Base-by-base conservation (phyloP, 2,888 invertebrate genomes). In the Charanyca ferruginea region DNA sequence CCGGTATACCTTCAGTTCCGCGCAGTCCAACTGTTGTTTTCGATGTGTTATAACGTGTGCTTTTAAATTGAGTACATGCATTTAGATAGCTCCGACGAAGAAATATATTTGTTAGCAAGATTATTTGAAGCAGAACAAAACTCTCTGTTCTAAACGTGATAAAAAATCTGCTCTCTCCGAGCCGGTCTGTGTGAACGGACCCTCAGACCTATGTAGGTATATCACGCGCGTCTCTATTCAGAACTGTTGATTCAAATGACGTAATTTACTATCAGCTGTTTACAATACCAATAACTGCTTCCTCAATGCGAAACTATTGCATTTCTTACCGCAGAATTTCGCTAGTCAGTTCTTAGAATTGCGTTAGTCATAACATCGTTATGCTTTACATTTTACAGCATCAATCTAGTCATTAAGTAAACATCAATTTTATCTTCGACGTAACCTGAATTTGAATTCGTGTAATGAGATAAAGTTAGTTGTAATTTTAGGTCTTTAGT, bases 361-460 rank as follows among this genome's bases (percentile, higher is more conserved):
- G 35, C 28, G 47, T 70, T 70, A 81, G 60, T 81, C 80, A 81
- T 73, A 44, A 65, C 51, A 66, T 65, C 8, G 42, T 45, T 54
- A 53, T 49, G 11, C n/a, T 48, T 54, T 9, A 28, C 54, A 55
- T 51, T 54, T 54, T 8, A 35, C 54, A 55, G 60, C 73, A 58
- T 62, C 75, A 45, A 59, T 61, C 23, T 42, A 55, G 44, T 79
- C 70, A 79, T 74, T 70, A 57, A 18, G 49, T 62, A 70, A 54
- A 77, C 79, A 59, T 44, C 38, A n/a, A 35, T 35, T 51, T 77
- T 62, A 73, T 78, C 65, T 73, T 44, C 22, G 42, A 42, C 38
- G 59, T 63, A 57, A 49, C 59, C 68, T 73, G 61, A 65, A 74
- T 73, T n/a, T 25, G 8, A 47, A 38, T 71, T 63, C 52, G 55